Base-by-base conservation (phyloP, 2,888 invertebrate genomes). In the Agrotis clavis region DNA sequence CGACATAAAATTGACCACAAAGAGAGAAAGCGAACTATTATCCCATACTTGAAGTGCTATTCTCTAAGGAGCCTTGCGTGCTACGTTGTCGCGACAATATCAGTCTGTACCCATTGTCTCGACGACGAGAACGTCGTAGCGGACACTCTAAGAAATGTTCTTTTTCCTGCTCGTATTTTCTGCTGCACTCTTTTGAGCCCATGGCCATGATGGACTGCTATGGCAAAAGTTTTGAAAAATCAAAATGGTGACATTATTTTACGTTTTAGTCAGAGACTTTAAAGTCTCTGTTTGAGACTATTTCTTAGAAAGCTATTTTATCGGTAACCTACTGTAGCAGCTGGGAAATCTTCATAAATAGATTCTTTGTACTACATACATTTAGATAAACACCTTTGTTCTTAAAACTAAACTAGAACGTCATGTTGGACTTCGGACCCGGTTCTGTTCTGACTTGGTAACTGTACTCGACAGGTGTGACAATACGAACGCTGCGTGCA, bases 401-500 rank as follows among this genome's bases (percentile, higher is more conserved):
- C 48, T 19, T 14, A 51, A 74, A 30, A 4, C 11, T 41, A 11
- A 47, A 61, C 30, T 51, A 19, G n/a, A 25, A 61, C 71, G 51
- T 1, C 7, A 1, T 35, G 45, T 13, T 56, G 64, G 21, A 50
- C 57, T 50, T 25, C 11, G 54, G 30, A 21, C 30, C 2, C 53
- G 50, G 30, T 64, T 41, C 67, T 64, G 64, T 74, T 56, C 48
- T 51, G 60, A 53, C n/a, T 53, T 19, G 25, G n/a, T 74, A 65
- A 65, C 50, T 69, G 76, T 74, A 41, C 21, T 56, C 1, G 25
- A 41, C 77, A 76, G 77, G 66, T 81, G 78, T 69, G 54, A 51
- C 47, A 35, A 14, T 53, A n/a, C 47, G 50, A 25, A 13, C 45
- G 56, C 14, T 50, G 62, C 3, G 59, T 41, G 35, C 81, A 57